Base-by-base conservation (phyloP, 1,140 invertebrate genomes). In the Ips typographus region DNA sequence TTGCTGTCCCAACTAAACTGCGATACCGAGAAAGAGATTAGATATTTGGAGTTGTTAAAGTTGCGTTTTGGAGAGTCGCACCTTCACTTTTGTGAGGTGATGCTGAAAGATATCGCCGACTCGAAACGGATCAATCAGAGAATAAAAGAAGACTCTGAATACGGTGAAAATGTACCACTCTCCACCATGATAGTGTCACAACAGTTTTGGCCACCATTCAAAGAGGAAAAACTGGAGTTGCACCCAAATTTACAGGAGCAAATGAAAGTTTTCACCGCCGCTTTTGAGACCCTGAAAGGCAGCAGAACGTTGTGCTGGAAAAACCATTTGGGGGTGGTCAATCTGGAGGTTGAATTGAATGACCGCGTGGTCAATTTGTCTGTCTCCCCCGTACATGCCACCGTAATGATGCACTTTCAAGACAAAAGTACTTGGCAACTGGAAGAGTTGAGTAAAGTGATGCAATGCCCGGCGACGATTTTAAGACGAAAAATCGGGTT, bases 151-250 rank as follows among this genome's bases (percentile, higher is more conserved):
- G 88, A 91, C 75, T 79, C 84, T 1, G 86, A 82, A 77, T 90
- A 86, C 74, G 84, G 81, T 61, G 78, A 82, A 37, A 79, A 83
- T n/a, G 83, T 88, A 49, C 85, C 87, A 40, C 85, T 91, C 4
- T 90, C 89, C 39, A 90, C 93, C 1, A 88, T 98, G 77, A 95
- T 99, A 70, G 82, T 99, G 5, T 99, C 96, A 0, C 94, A 94
- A n/a, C 95, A 99, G 78, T 99, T 98, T 84, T 99, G 98, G 98
- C 97, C 98, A 1, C 87, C 92, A 36, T 95, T 98, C 70, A 94
- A 98, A 79, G 95, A 97, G 79, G 95, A 98, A 82, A 94, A 91
- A 73, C 83, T 99, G 4, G 90, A 95, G 75, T 78, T 99, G 43
- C 95, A 95, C 2, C 83, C 87, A 39, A 83, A 89, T 74, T 88